Percentiles rank a stretch among this genome's conserved stretches.
phyloP scores from a whole-genome alignment of 1,140 invertebrate genomes.

The Brachionus calyciflorus region DNA sequence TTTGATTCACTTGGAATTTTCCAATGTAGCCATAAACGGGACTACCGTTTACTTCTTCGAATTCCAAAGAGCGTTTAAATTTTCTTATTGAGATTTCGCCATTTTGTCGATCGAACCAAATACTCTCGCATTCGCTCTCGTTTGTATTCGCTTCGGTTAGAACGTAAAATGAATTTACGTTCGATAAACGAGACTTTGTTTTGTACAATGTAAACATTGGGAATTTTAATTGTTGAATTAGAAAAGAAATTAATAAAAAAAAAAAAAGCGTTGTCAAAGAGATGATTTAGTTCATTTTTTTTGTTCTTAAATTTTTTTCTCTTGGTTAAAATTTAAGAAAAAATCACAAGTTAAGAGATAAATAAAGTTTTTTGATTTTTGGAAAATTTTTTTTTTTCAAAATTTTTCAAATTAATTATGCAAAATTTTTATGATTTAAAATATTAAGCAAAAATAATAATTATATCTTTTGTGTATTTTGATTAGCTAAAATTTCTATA shows the following conservation, averaged over 20 bases:
- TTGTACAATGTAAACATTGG: slow-evolving; percentile 32
- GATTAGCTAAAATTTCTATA: too few relatives aligned
- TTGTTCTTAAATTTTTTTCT: too few relatives aligned
- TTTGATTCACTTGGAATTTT: slow-evolving; percentile 37
- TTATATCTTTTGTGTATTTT: too few relatives aligned
- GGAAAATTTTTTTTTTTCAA: too few relatives aligned
- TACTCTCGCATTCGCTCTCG: not conserved
- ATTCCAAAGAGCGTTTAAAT: not conserved
- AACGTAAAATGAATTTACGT: not conserved
- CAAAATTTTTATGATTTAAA: too few relatives aligned
- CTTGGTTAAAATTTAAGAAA: too few relatives aligned
- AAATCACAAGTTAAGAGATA: not conserved
- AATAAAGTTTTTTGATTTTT: too few relatives aligned
- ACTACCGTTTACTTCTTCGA: not conserved
- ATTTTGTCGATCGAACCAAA: slow-evolving; percentile 14
- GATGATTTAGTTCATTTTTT: too few relatives aligned
- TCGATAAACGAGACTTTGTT: not conserved
- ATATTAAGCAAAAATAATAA: too few relatives aligned
- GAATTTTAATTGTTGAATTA: not conserved
- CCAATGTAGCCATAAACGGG: slow-evolving; percentile 17
- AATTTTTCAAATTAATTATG: too few relatives aligned
- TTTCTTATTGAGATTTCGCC: not conserved
- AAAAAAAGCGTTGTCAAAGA: too few relatives aligned
- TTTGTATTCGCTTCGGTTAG: not conserved
- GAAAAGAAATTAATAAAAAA: too few relatives aligned